Evolutionary conservation across 2,888 invertebrate species (phyloP), one percentile per base, ranked within the genome.

Genomic region (Pseudeuparius sepicola): DNA sequence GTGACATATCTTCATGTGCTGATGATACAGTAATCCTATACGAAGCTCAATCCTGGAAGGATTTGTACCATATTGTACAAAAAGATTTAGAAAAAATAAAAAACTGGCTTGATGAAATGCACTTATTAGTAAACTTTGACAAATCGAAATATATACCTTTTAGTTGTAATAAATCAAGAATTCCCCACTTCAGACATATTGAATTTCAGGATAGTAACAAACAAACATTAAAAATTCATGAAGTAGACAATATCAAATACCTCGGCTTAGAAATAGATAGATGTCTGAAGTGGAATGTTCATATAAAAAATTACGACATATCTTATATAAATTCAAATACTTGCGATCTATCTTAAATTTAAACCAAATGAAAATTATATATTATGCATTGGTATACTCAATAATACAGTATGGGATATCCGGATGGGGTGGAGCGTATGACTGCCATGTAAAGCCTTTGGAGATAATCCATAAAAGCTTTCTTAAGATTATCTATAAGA

Each of bases 391-490:
- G 9, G 20, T 20, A 7, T 20, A 20, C 20, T 20, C 20, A 7
- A 7, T 4, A 24, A 5, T 24, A 4, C 12, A 9, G 12, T 4
- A n/a, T n/a, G n/a, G n/a, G n/a, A n/a, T n/a, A n/a, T n/a, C n/a
- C n/a, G n/a, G n/a, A 5, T 24, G 25, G 25, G 25, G 25, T 4
- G 25, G 11, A 11, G 25, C 25, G 5, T 24, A 24, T 9, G 4
- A 24, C 10, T 11, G 12, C 9, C 10, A 24, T 24, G n/a, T 24
- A 24, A 24, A 24, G 12, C 10, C 10, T 6, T 6, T 24, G 5
- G 25, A 24, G n/a, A 12, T 24, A 24, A 24, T 24, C 11, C 25
- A 24, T 6, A 24, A 24, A 24, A 24, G 5, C 10, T 24, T 24
- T 24, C 12, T 5, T 11, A 5, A 24, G 12, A 24, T 24, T 5